Evolutionary conservation across 2,113 vertebrate species (phyloP).

Genomic region (Ascaphus truei): DNA sequence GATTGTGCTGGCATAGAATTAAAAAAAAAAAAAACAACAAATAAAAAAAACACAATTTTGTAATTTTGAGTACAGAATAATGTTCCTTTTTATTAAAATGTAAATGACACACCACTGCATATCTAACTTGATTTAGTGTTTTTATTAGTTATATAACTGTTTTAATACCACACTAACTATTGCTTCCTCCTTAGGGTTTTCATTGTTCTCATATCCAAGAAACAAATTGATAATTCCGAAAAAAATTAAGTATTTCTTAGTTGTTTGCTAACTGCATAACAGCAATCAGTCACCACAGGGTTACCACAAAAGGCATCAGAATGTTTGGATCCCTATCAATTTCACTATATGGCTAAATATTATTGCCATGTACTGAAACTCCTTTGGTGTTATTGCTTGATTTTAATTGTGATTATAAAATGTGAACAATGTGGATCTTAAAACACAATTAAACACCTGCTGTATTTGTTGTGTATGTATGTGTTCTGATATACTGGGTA

Average conservation of each 20-base stretch:
- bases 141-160: slow-evolving; percentile 96
- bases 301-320: slow-evolving; percentile 77
- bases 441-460: slow-evolving; percentile 85
- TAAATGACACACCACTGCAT: slow-evolving; percentile 83
- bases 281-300: slow-evolving; percentile 88
- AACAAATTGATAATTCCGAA: slow-evolving; percentile 93
- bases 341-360: slow-evolving; percentile 76
- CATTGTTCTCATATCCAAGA: slow-evolving; percentile 81
- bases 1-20: slow-evolving; percentile 71
- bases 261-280: slow-evolving; percentile 86
- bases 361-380: slow-evolving; percentile 76
- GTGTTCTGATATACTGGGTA: slow-evolving; percentile 78
- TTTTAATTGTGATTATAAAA: slow-evolving; percentile 85
- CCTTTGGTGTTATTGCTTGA: slow-evolving; percentile 84
- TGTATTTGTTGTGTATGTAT: slow-evolving; percentile 76
- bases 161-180: slow-evolving; percentile 95
- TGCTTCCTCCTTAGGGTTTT: slow-evolving; percentile 82
- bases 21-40: no score
- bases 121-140: slow-evolving; percentile 92
- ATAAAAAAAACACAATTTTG: slow-evolving; percentile 81
- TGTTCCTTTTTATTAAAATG: slow-evolving; percentile 85
- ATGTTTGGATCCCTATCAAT: slow-evolving; percentile 84
- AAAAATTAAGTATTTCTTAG: slow-evolving; percentile 91
- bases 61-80: slow-evolving; percentile 79
- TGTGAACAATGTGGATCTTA: slow-evolving; percentile 80